Evolutionary conservation across 2,113 vertebrate genomes (phyloP), one percentile per base, ranked within the genome.

Genomic region (Sinocyclocheilus anshuiensis): DNA sequence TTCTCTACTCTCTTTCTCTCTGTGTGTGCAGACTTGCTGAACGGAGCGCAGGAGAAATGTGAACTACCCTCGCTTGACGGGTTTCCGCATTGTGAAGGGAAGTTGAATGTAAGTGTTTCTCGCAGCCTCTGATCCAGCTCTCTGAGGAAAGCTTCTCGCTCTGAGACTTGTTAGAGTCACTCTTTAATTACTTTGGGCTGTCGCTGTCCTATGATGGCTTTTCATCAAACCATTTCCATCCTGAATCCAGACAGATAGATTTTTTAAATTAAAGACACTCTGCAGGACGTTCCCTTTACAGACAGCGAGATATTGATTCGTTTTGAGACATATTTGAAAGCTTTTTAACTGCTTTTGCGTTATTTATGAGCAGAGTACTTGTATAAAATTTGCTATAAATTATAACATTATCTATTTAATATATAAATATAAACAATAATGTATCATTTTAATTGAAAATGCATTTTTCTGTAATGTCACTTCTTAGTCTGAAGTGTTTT

Each of bases 41-140:
- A 97, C 85, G 98, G 98, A 91, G 98, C 96, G 92, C 98, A 99
- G 94, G 98, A 99, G 93, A 98, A 97, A 95, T 99, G 98, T 88
- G 95, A 99, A 93, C 95, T 99, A 93, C 98, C 98, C 90, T 94
- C 96, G 91, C 94, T 99, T 95, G 98, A 99, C 89, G 98, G 98
- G 91, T 99, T 97, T 92, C 98, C 98, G 91, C 98, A 99, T 94
- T 99, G 98, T 53, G 98, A 99, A 93, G 95, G 95, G 91, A 99
- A 99, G 90, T 88, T 99, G 91, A 99, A 97, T 96, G 98, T 99
- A 9, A 77, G 76, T 12, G 24, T 29, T 76, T 48, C 42, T 22
- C 33, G 6, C 3, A 39, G 3, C 9, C 57, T 61, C 57, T 61
- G 57, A 61, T 61, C 16, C 18, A 71, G 36, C 18, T 20, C 18